phyloP scores from a whole-genome alignment of 2,113 vertebrate species.

The Capreolus pygargus region DNA sequence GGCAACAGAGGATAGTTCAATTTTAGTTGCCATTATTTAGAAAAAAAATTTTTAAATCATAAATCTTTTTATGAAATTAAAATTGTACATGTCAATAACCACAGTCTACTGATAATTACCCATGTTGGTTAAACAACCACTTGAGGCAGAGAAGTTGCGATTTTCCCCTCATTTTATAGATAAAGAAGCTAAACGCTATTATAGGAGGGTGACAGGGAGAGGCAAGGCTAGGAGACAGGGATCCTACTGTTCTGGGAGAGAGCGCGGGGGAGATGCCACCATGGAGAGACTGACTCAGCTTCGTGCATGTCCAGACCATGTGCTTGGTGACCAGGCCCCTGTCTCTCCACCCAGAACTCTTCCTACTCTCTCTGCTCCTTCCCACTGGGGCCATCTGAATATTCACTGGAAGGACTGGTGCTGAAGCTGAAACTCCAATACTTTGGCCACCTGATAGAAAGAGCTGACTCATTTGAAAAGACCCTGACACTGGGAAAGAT shows the following conservation, averaged over 20 bases:
- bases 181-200: neutral
- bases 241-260: neutral
- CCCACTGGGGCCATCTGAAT: neutral
- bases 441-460: rapidly evolving
- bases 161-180: neutral
- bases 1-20: neutral
- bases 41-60: neutral
- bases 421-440: neutral
- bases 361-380: neutral
- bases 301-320: rapidly evolving
- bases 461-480: neutral
- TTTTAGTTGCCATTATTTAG: neutral
- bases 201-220: neutral
- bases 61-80: neutral
- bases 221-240: too few species aligned
- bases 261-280: too few species aligned
- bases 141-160: neutral
- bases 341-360: rapidly evolving
- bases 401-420: neutral
- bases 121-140: neutral
- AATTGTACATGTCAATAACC: neutral
- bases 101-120: neutral
- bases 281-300: neutral
- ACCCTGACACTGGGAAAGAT: neutral
- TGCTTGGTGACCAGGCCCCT: neutral